Evolutionary conservation across 2,113 vertebrate genomes (phyloP).

Genomic region (Acanthisitta chloris): DNA sequence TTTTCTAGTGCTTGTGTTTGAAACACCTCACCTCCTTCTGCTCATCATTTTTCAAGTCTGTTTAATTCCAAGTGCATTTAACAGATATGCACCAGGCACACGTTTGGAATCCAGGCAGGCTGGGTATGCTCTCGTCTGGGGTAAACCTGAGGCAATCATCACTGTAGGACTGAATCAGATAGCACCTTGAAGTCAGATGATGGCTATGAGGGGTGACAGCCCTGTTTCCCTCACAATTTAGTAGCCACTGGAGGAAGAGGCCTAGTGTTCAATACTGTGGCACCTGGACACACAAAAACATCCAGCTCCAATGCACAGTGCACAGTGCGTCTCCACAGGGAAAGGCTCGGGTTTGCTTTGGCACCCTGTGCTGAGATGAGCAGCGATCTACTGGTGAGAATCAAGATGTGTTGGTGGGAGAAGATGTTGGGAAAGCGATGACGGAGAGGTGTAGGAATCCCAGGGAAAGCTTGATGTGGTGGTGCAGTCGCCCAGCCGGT

Average conservation of each 20-base stretch:
- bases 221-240: not conserved
- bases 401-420: not conserved
- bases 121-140: fast-evolving
- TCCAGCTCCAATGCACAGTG: not conserved
- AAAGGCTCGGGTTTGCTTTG: not conserved
- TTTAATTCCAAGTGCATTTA: not conserved
- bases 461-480: not conserved
- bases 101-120: not conserved
- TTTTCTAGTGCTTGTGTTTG: not conserved
- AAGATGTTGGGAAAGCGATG: not conserved
- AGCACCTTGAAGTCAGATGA: fast-evolving
- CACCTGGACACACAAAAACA: not conserved
- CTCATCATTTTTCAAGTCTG: not conserved
- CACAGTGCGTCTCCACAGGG: fast-evolving
- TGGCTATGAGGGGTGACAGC: not conserved
- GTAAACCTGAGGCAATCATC: not conserved
- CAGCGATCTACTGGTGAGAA: not conserved
- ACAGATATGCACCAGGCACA: fast-evolving
- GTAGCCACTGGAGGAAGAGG: not conserved
- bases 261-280: fast-evolving
- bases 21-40: not conserved
- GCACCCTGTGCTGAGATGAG: not conserved
- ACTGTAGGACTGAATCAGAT: not conserved
- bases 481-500: not conserved
- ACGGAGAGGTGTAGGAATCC: constrained; percentile 14